A percentile compares a stretch with the other conserved stretches of the same genome.
Evolutionary conservation across 2,888 invertebrate species (phyloP).

Genomic region (Erebia aethiops): DNA sequence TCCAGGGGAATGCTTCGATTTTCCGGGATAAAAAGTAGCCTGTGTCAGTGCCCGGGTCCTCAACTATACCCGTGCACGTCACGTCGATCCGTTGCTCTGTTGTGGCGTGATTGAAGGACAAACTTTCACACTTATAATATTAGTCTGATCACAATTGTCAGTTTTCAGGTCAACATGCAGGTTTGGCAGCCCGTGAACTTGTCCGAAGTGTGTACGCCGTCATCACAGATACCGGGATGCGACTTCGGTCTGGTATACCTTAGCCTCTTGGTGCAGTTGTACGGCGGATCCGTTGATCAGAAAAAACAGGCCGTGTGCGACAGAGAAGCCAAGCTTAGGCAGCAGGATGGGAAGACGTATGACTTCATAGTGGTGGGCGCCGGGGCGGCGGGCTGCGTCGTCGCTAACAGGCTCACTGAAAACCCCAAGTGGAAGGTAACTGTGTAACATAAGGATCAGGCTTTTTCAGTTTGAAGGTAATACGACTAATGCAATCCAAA

Average conservation of each 20-base stretch:
- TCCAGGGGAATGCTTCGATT: too few relatives aligned
- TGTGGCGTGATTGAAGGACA: too few relatives aligned
- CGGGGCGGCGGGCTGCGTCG: conserved; percentile 63
- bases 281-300: conserved; percentile 52
- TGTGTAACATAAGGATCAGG: too few relatives aligned
- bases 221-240: conserved; percentile 51
- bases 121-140: too few relatives aligned
- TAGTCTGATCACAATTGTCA: too few relatives aligned
- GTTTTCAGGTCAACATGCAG: conserved; percentile 37
- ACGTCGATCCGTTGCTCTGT: too few relatives aligned
- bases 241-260: conserved; percentile 57
- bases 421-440: conserved; percentile 55
- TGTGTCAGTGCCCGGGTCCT: too few relatives aligned
- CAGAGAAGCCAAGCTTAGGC: not conserved
- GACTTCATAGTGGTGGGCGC: conserved; percentile 70
- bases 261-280: conserved; percentile 55
- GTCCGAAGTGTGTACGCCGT: conserved; percentile 47
- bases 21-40: too few relatives aligned
- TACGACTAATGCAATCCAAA: too few relatives aligned
- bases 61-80: too few relatives aligned
- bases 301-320: conserved; percentile 36
- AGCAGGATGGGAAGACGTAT: conserved; percentile 44
- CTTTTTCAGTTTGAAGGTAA: too few relatives aligned
- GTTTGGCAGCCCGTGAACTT: conserved; percentile 48
- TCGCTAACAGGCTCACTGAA: conserved; percentile 60